Evolutionary conservation across 2,113 vertebrate genomes (phyloP).

Genomic region (Apodemus speciosus): DNA sequence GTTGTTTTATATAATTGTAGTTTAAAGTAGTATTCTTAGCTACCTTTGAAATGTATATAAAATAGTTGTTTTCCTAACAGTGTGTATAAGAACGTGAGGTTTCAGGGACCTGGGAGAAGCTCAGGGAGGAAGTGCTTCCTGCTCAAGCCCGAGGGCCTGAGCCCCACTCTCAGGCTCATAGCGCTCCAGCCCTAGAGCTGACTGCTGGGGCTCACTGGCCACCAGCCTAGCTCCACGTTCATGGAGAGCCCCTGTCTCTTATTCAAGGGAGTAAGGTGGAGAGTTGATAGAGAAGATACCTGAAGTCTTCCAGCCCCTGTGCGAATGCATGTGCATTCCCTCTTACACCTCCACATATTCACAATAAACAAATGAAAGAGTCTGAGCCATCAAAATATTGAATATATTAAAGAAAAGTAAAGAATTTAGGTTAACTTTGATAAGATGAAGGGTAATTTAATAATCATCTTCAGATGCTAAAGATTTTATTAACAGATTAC

Average conservation of each 20-base stretch:
- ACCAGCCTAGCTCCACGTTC: background rate
- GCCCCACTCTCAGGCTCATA: background rate
- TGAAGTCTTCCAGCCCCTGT: background rate
- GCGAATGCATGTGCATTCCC: background rate
- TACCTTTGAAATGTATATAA: slow-evolving; percentile 43
- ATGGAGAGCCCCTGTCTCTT: background rate
- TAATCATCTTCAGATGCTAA: slow-evolving; percentile 54
- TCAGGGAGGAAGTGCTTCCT: background rate
- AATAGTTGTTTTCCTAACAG: slow-evolving; percentile 24
- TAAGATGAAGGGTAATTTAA: slow-evolving; percentile 49
- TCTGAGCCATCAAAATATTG: slow-evolving; percentile 39
- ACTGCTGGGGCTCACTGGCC: background rate
- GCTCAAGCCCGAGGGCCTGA: background rate
- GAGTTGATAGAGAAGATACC: background rate
- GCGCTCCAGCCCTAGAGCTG: too few relatives aligned
- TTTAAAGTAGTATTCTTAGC: slow-evolving; percentile 16
- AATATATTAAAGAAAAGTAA: slow-evolving; percentile 44
- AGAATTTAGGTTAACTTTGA: slow-evolving; percentile 45
- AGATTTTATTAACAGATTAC: slow-evolving; percentile 47
- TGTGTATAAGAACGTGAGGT: slow-evolving; percentile 38
- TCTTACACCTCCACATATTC: background rate
- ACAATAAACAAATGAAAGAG: background rate
- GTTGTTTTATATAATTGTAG: background rate
- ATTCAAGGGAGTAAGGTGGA: background rate
- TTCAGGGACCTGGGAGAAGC: background rate